Evolutionary conservation across 2,888 invertebrate species (phyloP).

Genomic region (Antheraea assamensis): DNA sequence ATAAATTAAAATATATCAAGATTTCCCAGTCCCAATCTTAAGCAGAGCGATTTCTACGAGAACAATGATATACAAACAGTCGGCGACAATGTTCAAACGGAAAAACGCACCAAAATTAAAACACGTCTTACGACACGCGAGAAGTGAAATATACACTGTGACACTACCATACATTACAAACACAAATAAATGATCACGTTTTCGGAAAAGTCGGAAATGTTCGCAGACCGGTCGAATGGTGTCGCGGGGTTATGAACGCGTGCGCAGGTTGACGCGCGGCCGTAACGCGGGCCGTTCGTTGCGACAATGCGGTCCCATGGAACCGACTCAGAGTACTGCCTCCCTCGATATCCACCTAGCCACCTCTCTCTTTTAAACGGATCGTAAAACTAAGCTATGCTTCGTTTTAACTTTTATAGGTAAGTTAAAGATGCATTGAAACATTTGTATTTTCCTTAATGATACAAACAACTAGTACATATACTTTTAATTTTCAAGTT

Average conservation of each 20-base stretch:
- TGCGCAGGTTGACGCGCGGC: constrained; percentile 70
- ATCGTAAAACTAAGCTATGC: constrained; percentile 33
- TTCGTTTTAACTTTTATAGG: constrained; percentile 36
- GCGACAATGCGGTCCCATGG: constrained; percentile 75
- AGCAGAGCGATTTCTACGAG: constrained; percentile 4
- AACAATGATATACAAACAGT: constrained; percentile 22
- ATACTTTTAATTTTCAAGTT: no score
- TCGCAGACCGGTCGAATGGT: constrained; percentile 8
- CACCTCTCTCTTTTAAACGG: constrained; percentile 79
- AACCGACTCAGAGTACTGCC: constrained; percentile 55
- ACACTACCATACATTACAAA: constrained; percentile 14
- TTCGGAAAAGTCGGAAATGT: constrained; percentile 32
- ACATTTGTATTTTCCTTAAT: not conserved
- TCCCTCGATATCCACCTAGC: constrained; percentile 67
- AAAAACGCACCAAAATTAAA: constrained; percentile 19
- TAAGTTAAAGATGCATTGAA: not conserved
- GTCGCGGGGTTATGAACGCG: constrained; percentile 42
- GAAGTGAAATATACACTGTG: constrained; percentile 35
- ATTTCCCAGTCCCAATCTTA: not conserved
- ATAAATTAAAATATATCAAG: not conserved
- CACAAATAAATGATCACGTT: constrained; percentile 33
- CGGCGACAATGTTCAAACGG: constrained; percentile 13
- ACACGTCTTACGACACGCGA: constrained; percentile 39
- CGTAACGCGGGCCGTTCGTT: constrained; percentile 70
- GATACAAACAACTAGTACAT: not conserved